Evolutionary conservation across 2,888 invertebrate species (phyloP).

Genomic region (Hecatera dysodea): DNA sequence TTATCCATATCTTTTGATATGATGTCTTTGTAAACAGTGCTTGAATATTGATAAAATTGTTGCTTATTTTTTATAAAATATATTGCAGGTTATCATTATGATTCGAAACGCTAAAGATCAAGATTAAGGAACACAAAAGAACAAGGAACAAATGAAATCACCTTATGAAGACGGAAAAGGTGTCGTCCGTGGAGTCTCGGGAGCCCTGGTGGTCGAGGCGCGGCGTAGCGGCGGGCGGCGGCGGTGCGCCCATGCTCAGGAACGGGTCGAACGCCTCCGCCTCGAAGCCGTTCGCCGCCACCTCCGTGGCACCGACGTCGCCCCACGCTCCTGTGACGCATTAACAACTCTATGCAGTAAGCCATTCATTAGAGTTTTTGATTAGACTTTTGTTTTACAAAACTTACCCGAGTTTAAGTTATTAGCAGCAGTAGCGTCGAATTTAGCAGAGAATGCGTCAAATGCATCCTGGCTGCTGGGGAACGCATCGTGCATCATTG

Average conservation of each 20-base stretch:
- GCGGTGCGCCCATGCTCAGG: conserved; percentile 95
- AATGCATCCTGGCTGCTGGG: conserved; percentile 91
- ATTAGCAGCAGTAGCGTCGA: conserved; percentile 92
- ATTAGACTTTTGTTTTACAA: conserved; percentile 31
- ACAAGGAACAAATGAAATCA: neutral
- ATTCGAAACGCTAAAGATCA: neutral
- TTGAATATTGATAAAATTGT: neutral
- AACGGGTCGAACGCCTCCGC: conserved; percentile 95
- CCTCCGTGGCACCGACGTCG: conserved; percentile 75
- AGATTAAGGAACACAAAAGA: neutral
- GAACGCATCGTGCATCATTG: conserved; percentile 79
- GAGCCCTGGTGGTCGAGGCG: conserved; percentile 92
- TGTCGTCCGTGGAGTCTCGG: conserved; percentile 94
- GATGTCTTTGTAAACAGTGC: neutral
- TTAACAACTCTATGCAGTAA: neutral
- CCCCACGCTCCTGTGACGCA: conserved; percentile 81
- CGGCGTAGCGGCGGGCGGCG: conserved; percentile 92
- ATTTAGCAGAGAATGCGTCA: conserved; percentile 97
- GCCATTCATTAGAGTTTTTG: neutral
- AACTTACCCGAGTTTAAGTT: conserved; percentile 79
- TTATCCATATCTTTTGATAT: neutral
- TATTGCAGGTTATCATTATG: neutral
- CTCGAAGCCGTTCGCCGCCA: conserved; percentile 92
- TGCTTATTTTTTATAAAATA: neutral
- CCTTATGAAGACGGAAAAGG: conserved; percentile 96